Percentiles rank a stretch among this genome's conserved stretches.
phyloP scores from a whole-genome alignment of 2,113 vertebrate genomes.

The Dissostichus mawsoni region DNA sequence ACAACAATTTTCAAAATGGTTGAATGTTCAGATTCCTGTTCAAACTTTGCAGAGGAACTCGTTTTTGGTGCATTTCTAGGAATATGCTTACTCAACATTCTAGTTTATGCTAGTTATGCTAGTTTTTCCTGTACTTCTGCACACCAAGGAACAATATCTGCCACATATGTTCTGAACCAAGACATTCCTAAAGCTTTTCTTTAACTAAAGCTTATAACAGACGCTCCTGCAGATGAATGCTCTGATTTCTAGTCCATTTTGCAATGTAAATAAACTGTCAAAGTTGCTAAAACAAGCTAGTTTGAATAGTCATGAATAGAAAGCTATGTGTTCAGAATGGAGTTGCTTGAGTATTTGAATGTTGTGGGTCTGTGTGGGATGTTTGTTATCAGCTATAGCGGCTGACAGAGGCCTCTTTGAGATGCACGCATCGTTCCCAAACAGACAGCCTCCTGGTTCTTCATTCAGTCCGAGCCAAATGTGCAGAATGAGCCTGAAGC shows the following conservation, averaged over 20 bases:
- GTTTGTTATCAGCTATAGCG: slow-evolving; percentile 23
- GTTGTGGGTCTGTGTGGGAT: slow-evolving; percentile 2
- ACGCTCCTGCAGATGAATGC: no score
- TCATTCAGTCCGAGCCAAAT: slow-evolving; percentile 53
- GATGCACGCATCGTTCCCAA: slow-evolving; percentile 15
- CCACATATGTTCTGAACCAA: no score
- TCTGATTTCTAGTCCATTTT: not conserved
- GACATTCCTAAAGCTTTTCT: no score
- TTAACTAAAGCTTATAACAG: no score
- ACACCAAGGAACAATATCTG: no score
- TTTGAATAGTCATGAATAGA: not conserved
- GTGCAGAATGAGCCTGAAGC: slow-evolving; percentile 63
- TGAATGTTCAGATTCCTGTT: no score
- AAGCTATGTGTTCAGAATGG: not conserved
- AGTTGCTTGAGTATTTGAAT: not conserved
- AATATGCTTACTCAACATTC: no score
- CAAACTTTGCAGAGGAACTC: not conserved
- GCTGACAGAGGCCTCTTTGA: slow-evolving; percentile 45
- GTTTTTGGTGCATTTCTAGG: no score
- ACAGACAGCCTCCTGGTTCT: slow-evolving; percentile 40
- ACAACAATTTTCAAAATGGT: no score
- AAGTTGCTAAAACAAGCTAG: not conserved
- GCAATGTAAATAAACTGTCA: not conserved
- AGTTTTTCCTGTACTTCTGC: no score
- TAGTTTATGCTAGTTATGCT: no score